These are phyloP conservation scores for Trichopria drosophilae DNA, from an alignment of 2,888 invertebrate species.

Conservation along the genomic window DNA sequence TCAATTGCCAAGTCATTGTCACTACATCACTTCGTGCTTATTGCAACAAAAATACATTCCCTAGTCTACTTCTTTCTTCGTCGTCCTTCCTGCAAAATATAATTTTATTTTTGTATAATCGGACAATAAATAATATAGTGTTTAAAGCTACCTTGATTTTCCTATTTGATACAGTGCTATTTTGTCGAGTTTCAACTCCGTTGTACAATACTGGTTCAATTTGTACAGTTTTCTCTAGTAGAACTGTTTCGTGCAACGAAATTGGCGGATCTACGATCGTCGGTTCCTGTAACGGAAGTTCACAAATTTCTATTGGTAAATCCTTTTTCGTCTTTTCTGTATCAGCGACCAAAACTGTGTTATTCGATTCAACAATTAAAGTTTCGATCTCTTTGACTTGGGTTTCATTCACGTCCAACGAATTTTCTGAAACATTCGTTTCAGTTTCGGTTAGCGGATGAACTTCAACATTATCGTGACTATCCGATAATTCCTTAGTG, in stretches of 20 bases:
- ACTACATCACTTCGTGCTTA: slow-evolving; percentile 5
- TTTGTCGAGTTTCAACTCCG: too few relatives aligned
- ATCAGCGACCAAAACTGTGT: background rate
- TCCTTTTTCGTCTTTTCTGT: too few relatives aligned
- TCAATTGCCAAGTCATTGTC: too few relatives aligned
- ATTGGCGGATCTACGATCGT: too few relatives aligned
- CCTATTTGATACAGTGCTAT: slow-evolving; percentile 9
- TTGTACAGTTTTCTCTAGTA: too few relatives aligned
- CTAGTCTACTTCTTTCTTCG: slow-evolving; percentile 20
- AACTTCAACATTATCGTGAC: slow-evolving; percentile 6
- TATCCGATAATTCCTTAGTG: background rate
- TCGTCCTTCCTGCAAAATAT: slow-evolving; percentile 16
- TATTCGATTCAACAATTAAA: background rate
- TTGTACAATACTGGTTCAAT: too few relatives aligned
- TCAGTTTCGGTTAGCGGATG: background rate
- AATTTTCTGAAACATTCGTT: background rate
- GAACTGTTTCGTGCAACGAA: too few relatives aligned
- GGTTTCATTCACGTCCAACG: slow-evolving; percentile 6
- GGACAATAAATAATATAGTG: background rate
- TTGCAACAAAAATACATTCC: slow-evolving; percentile 3
- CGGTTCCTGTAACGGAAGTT: too few relatives aligned
- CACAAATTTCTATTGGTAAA: too few relatives aligned
- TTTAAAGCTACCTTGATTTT: slow-evolving; percentile 22
- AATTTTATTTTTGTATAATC: background rate
- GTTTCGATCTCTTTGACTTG: background rate